Evolutionary conservation across 1,140 invertebrate genomes (phyloP).

Genomic region (Augochlora pura): DNA sequence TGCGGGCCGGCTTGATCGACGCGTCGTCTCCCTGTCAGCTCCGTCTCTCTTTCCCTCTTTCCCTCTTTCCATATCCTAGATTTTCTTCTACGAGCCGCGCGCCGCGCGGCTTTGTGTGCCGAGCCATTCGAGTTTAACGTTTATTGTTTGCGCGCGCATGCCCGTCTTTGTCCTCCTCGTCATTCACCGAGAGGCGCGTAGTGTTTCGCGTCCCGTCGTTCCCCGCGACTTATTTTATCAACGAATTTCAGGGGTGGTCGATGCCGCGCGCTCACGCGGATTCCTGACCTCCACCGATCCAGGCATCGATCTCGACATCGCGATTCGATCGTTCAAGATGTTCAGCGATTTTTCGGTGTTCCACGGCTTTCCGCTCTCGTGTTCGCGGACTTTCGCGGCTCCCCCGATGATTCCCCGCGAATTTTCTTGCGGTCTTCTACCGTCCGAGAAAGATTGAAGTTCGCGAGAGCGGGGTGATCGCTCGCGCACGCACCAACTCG

Average conservation of each 20-base stretch:
- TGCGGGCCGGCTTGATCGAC: conserved; percentile 54
- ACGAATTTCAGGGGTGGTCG: conserved; percentile 19
- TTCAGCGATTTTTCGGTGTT: no score
- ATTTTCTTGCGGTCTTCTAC: no score
- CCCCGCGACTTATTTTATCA: conserved; percentile 45
- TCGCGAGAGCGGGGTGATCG: not conserved
- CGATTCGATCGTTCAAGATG: no score
- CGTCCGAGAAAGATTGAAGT: not conserved
- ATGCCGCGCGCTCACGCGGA: not conserved
- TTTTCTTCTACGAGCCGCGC: conserved; percentile 38
- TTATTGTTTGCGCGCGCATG: conserved; percentile 50
- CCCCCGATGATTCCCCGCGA: no score
- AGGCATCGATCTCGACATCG: not conserved
- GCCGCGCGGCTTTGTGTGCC: conserved; percentile 31
- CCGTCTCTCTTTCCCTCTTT: conserved; percentile 18
- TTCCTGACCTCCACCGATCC: not conserved
- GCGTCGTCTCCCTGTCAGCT: conserved; percentile 49
- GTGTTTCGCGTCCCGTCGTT: conserved; percentile 16
- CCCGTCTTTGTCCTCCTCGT: conserved; percentile 49
- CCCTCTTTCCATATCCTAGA: conserved; percentile 38
- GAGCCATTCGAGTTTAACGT: conserved; percentile 54
- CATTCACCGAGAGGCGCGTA: conserved; percentile 9
- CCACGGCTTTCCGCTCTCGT: no score
- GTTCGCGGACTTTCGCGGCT: no score
- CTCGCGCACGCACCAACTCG: conserved; percentile 27